Base-by-base conservation (phyloP, 2,113 vertebrate species). In the Cottus gobio region DNA sequence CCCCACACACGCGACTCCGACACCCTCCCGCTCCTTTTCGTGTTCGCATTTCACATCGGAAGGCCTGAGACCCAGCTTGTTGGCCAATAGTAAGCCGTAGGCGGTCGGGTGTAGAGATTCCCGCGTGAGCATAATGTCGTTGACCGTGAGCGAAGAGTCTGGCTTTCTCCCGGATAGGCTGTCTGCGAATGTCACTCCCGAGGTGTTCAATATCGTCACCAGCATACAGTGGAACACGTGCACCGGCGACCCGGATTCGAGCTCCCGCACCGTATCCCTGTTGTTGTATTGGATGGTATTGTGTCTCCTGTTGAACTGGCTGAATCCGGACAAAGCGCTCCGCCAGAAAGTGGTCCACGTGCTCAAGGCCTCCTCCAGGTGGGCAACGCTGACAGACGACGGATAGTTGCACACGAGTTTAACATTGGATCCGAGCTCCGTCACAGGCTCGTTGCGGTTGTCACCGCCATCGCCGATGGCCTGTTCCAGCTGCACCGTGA, bases 261-360 rank as follows among this genome's bases (percentile, higher is more conserved):
- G 12, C 15, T 79, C 77, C 56, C 77, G 63, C 31, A 54, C 67
- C 0, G 58, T 13, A 5, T 74, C 71, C 39, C 58, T 62, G 13
- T 63, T 74, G 58, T 74, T 74, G 58, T 74, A 63, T 12, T 52
- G 71, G 13, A 74, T 74, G 28, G 58, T 74, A 2, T 74, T 74
- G 30, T 74, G 71, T 62, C 58, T 50, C 30, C 71, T 74, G 28
- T 60, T 63, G 58, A 74, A 74, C 30, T 74, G 71, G 4, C 71
- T 62, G 42, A 74, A 74, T 15, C 71, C 71, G 3, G 71, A 74
- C 18, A 74, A 18, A 0, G 26, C 7, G 58, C 71, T 63, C 4
- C 71, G 16, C 71, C 71, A 74, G 42, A 63, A 74, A 36, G 50
- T 74, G 1, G 58, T 79, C 76, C 76, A 79, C 34, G 71, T 63